These are phyloP conservation scores for Ophion ellenae DNA, from an alignment of 2,888 invertebrate species.

Conservation along the genomic window DNA sequence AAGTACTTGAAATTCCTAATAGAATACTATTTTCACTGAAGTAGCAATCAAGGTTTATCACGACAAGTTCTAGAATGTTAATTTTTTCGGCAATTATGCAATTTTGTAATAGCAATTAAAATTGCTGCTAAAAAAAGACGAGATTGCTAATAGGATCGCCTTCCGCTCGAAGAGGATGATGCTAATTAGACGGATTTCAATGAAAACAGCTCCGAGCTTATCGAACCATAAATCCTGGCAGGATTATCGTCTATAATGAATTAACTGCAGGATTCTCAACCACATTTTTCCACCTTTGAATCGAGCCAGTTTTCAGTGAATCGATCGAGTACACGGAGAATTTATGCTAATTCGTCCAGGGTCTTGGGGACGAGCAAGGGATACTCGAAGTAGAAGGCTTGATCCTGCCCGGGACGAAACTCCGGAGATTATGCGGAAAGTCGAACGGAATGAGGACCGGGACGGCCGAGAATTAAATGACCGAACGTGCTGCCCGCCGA, in stretches of 20 bases:
- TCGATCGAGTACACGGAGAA: conserved; percentile 12
- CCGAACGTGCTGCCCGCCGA: conserved; percentile 27
- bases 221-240: background rate
- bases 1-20: background rate
- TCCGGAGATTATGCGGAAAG: conserved; percentile 46
- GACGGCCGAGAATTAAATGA: conserved; percentile 44
- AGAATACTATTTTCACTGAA: background rate
- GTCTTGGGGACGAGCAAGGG: background rate
- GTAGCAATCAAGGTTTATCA: background rate
- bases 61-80: background rate
- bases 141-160: background rate
- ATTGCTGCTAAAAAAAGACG: background rate
- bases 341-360: conserved; percentile 12
- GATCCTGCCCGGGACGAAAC: conserved; percentile 19
- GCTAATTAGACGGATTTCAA: background rate
- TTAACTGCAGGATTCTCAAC: background rate
- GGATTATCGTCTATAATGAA: background rate
- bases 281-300: background rate
- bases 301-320: background rate
- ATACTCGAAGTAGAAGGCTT: conserved; percentile 23
- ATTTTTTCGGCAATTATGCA: background rate
- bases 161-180: background rate
- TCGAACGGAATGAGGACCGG: conserved; percentile 6
- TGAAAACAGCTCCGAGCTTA: background rate
- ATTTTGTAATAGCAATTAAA: background rate